phyloP scores from a whole-genome alignment of 2,113 vertebrate species.

The Hiodon alosoides region DNA sequence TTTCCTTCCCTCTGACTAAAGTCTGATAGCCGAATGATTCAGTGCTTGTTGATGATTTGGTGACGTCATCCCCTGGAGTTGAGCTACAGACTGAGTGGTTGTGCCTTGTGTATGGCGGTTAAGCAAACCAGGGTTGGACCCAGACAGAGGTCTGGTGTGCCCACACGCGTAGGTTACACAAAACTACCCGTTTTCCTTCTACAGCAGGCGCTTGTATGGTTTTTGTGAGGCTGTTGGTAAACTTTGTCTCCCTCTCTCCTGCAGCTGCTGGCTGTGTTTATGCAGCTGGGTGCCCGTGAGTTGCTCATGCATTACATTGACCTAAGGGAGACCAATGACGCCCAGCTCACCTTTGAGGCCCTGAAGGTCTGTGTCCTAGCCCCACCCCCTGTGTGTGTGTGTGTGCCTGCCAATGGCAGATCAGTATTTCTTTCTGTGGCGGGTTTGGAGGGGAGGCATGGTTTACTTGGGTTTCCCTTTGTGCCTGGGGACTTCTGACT shows the following conservation, averaged over 20 bases:
- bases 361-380: conserved; percentile 74
- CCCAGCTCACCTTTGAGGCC: conserved; percentile 93
- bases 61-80: too few species aligned
- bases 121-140: too few species aligned
- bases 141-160: too few species aligned
- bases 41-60: too few species aligned
- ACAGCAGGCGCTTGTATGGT: background rate
- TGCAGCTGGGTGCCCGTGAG: conserved; percentile 94
- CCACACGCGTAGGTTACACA: too few species aligned
- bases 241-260: conserved; percentile 9
- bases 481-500: background rate
- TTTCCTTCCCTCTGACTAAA: too few species aligned
- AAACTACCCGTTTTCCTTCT: background rate
- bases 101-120: too few species aligned
- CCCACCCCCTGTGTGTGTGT: background rate
- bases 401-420: background rate
- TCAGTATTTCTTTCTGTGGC: too few species aligned
- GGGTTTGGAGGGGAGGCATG: too few species aligned
- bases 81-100: too few species aligned
- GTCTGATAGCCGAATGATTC: too few species aligned
- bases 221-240: background rate
- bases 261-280: conserved; percentile 92
- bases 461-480: conserved; percentile 1
- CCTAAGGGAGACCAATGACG: conserved; percentile 91
- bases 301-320: conserved; percentile 98